These are phyloP conservation scores for Megalurothrips usitatus DNA, from an alignment of 2,888 invertebrate species.

Conservation along the genomic window DNA sequence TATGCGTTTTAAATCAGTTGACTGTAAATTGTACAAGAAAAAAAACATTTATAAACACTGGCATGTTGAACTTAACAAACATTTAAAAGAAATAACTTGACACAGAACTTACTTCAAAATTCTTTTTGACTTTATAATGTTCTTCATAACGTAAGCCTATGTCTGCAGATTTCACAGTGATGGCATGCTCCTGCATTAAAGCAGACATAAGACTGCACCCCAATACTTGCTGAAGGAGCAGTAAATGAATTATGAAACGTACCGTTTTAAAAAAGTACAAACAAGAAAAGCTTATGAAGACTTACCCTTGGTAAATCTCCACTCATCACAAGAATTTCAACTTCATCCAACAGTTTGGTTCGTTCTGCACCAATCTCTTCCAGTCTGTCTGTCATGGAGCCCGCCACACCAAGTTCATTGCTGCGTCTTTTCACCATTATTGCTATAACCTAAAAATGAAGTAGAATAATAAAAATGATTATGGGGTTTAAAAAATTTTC, in stretches of 20 bases:
- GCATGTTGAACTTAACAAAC: neutral
- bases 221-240: constrained; percentile 62
- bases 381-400: constrained; percentile 42
- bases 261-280: neutral
- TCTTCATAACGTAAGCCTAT: constrained; percentile 84
- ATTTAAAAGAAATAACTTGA: neutral
- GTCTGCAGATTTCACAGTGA: constrained; percentile 77
- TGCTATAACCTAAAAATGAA: constrained; percentile 63
- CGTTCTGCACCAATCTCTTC: constrained; percentile 67
- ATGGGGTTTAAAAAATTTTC: neutral
- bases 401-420: constrained; percentile 38
- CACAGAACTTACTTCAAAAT: neutral
- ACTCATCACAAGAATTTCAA: constrained; percentile 69
- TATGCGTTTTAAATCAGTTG: constrained; percentile 70
- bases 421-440: constrained; percentile 83
- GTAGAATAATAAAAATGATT: neutral
- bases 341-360: constrained; percentile 63
- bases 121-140: constrained; percentile 74
- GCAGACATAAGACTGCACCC: constrained; percentile 79
- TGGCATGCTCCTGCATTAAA: constrained; percentile 83
- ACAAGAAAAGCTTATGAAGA: constrained; percentile 22
- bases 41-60: constrained; percentile 29
- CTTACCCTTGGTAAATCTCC: constrained; percentile 60
- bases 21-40: constrained; percentile 43
- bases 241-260: constrained; percentile 35